These are phyloP conservation scores for Eucriotettix oculatus DNA, from an alignment of 2,888 invertebrate species.

Conservation along the genomic window DNA sequence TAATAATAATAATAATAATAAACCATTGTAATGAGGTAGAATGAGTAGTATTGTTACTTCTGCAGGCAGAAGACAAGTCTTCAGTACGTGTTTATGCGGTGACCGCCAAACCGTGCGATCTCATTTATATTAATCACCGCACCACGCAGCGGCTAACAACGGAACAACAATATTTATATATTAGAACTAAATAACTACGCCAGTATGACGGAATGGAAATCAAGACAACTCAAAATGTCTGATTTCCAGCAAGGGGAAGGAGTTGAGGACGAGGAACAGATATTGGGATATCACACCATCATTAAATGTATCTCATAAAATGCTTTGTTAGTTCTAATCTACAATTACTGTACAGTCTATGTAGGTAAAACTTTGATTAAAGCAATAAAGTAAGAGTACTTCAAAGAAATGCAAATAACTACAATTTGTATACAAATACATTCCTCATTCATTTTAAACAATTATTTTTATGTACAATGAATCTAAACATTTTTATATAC, in stretches of 20 bases:
- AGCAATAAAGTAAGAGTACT: too few relatives aligned
- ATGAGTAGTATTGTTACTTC: constrained; percentile 13
- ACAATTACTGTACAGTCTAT: too few relatives aligned
- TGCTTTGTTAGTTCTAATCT: constrained; percentile 5
- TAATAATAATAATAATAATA: constrained; percentile 3
- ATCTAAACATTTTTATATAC: constrained; percentile 5
- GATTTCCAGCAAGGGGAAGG: too few relatives aligned
- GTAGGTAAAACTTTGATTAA: too few relatives aligned
- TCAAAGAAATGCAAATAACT: too few relatives aligned
- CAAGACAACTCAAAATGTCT: too few relatives aligned
- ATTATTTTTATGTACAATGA: constrained; percentile 11
- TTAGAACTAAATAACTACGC: constrained; percentile 9
- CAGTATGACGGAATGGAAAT: not conserved
- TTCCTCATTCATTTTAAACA: too few relatives aligned
- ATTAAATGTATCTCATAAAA: constrained; percentile 2
- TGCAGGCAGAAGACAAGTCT: constrained; percentile 9
- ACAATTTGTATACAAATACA: too few relatives aligned
- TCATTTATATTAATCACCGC: constrained; percentile 1
- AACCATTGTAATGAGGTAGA: constrained; percentile 14
- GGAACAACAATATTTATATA: constrained; percentile 4
- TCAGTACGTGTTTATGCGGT: constrained; percentile 7
- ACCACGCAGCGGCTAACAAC: constrained; percentile 4
- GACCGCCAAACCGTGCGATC: constrained; percentile 2
- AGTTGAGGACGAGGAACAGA: not conserved
- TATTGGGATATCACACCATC: constrained; percentile 2